These are phyloP conservation scores for Antheraea mylitta DNA, from an alignment of 1,140 invertebrate genomes.

Conservation along the genomic window DNA sequence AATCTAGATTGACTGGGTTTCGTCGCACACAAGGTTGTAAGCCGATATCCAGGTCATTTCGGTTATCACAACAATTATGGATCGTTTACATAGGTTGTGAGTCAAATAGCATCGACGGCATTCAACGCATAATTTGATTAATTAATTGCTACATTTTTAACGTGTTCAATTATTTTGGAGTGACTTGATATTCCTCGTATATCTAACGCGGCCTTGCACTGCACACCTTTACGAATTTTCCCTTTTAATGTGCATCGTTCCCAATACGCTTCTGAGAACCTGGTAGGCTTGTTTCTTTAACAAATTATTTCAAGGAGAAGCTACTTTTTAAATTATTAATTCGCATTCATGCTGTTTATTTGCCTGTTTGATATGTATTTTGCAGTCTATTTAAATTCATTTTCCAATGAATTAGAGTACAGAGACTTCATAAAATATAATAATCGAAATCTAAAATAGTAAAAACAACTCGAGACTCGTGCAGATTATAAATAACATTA, in stretches of 20 bases:
- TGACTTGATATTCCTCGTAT: neutral
- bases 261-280: too few relatives aligned
- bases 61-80: conserved; percentile 11
- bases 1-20: neutral
- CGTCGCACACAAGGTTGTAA: conserved; percentile 1
- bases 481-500: too few relatives aligned
- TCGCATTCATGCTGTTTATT: too few relatives aligned
- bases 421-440: too few relatives aligned
- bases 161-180: neutral
- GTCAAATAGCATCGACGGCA: neutral
- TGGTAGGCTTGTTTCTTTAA: too few relatives aligned
- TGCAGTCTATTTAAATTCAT: too few relatives aligned
- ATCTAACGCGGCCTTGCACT: neutral
- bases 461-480: too few relatives aligned
- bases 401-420: too few relatives aligned
- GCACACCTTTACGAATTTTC: neutral
- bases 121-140: neutral
- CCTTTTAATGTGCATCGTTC: neutral
- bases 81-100: conserved; percentile 5
- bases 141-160: conserved; percentile 1
- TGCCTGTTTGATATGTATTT: too few relatives aligned
- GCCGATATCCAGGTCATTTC: conserved; percentile 8
- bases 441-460: too few relatives aligned
- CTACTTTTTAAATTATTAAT: too few relatives aligned
- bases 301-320: too few relatives aligned